Evolutionary conservation across 2,888 invertebrate genomes (phyloP).

Genomic region (Torymus tubicola): DNA sequence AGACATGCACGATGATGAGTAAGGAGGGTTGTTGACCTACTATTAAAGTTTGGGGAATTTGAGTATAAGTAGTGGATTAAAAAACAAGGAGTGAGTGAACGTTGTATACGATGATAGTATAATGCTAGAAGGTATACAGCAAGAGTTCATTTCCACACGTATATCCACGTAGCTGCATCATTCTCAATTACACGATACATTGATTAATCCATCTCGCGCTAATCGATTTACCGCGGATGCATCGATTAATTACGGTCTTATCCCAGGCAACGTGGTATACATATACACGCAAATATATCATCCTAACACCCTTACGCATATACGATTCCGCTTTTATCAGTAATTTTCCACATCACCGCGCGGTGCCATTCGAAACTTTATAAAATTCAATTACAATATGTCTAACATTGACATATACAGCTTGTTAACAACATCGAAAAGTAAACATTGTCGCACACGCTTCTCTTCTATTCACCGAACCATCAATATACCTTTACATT

Average conservation of each 20-base stretch:
- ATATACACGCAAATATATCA: too few relatives aligned
- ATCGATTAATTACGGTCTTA: slow-evolving; percentile 8
- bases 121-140: background rate
- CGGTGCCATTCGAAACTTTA: too few relatives aligned
- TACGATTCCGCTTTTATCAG: slow-evolving; percentile 5
- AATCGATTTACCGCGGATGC: background rate
- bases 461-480: too few relatives aligned
- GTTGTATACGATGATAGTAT: too few relatives aligned
- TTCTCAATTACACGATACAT: slow-evolving; percentile 7
- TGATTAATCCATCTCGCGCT: background rate
- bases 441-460: too few relatives aligned
- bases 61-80: background rate
- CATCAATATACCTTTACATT: too few relatives aligned
- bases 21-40: background rate
- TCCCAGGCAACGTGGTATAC: too few relatives aligned
- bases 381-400: too few relatives aligned
- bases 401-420: too few relatives aligned
- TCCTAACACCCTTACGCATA: too few relatives aligned
- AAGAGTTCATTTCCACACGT: background rate
- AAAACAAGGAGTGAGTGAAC: too few relatives aligned
- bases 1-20: background rate
- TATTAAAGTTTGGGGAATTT: slow-evolving; percentile 7
- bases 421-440: too few relatives aligned
- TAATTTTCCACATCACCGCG: background rate
- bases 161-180: background rate